phyloP scores from a whole-genome alignment of 2,113 vertebrate species.

The Nestor notabilis region DNA sequence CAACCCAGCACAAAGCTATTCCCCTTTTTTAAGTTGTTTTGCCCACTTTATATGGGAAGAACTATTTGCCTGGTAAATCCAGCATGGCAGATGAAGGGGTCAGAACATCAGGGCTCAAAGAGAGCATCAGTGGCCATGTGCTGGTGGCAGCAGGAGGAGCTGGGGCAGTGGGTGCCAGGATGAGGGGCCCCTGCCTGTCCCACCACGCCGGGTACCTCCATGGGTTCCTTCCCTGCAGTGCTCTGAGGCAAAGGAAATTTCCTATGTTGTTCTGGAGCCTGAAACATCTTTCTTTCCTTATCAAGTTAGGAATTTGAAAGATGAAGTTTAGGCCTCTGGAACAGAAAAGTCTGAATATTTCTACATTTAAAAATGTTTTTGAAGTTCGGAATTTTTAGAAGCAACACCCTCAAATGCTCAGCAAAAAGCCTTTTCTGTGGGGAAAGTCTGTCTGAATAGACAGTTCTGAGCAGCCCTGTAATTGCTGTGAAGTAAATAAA shows the following conservation, averaged over 20 bases:
- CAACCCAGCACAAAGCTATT: neutral
- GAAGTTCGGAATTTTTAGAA: conserved; percentile 8
- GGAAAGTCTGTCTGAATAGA: neutral
- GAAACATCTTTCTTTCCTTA: neutral
- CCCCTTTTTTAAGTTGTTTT: neutral
- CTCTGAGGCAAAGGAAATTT: neutral
- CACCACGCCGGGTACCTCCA: fast-evolving
- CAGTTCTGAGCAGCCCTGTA: neutral
- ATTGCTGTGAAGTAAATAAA: conserved; percentile 40
- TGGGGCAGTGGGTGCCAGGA: fast-evolving
- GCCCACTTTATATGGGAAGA: neutral
- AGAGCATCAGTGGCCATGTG: fast-evolving
- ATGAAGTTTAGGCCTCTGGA: neutral
- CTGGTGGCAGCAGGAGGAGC: neutral
- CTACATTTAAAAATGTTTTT: conserved; percentile 12
- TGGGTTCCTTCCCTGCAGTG: neutral
- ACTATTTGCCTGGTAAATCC: neutral
- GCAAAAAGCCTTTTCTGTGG: neutral
- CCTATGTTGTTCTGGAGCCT: neutral
- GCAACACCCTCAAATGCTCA: neutral
- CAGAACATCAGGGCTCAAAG: neutral
- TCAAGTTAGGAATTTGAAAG: neutral
- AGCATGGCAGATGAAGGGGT: neutral
- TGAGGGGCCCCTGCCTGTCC: neutral
- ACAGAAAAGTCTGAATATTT: neutral